These are phyloP conservation scores for Magallana nippona DNA, from an alignment of 2,888 invertebrate species.

Conservation along the genomic window DNA sequence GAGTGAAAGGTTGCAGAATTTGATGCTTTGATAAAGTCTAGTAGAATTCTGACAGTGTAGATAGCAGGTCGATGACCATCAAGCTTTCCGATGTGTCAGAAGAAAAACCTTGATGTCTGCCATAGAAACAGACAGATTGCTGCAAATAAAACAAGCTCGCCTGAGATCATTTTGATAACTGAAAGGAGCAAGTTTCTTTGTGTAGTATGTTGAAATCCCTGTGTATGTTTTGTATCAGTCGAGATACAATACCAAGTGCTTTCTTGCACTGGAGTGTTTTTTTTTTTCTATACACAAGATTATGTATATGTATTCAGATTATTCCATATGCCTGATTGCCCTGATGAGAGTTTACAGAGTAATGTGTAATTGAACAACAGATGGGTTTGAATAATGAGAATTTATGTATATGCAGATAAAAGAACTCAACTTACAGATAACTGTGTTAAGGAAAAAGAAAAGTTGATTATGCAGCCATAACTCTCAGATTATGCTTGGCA, in stretches of 20 bases:
- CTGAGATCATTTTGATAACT: conserved; percentile 29
- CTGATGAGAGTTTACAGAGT: neutral
- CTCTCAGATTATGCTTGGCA: conserved; percentile 3
- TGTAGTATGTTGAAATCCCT: neutral
- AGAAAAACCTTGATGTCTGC: conserved; percentile 9
- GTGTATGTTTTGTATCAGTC: conserved; percentile 5
- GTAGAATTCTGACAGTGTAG: neutral
- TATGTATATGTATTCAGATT: conserved; percentile 11
- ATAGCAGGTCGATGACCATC: neutral
- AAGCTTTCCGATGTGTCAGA: neutral
- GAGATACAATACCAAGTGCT: conserved; percentile 20
- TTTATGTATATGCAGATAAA: conserved; percentile 11
- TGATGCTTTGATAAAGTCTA: neutral
- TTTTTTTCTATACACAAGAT: neutral
- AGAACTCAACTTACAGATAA: conserved; percentile 2
- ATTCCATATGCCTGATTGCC: neutral
- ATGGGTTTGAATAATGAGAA: conserved; percentile 22
- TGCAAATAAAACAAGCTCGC: conserved; percentile 25
- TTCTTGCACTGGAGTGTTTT: conserved; percentile 9
- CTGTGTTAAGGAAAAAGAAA: neutral
- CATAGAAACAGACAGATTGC: conserved; percentile 23
- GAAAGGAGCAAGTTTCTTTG: neutral
- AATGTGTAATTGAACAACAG: neutral
- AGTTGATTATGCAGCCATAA: neutral
- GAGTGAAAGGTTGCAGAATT: neutral